phyloP scores from a whole-genome alignment of 2,888 invertebrate species.

The Drosophila mettleri region DNA sequence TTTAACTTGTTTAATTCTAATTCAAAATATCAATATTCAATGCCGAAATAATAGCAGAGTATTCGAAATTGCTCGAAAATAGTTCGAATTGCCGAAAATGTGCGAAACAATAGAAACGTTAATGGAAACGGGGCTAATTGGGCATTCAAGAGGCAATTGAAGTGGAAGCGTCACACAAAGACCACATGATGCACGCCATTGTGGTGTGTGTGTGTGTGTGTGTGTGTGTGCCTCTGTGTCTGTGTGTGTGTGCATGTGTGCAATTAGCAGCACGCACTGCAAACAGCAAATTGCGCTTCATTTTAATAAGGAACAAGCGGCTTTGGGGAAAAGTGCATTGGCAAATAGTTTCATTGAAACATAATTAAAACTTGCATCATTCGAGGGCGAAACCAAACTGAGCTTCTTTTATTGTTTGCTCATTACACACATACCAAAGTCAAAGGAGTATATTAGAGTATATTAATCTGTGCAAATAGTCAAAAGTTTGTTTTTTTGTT shows the following conservation, averaged over 20 bases:
- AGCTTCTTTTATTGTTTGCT: too few species aligned
- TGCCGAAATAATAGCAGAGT: background rate
- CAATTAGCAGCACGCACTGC: background rate
- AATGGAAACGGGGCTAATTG: constrained; percentile 9
- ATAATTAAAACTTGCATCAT: constrained; percentile 7
- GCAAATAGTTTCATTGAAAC: background rate
- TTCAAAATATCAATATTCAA: too few species aligned
- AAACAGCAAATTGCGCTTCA: constrained; percentile 1
- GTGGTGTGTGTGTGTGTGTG: background rate
- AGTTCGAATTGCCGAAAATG: constrained; percentile 19
- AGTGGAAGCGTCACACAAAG: constrained; percentile 28
- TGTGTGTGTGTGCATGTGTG: constrained; percentile 5
- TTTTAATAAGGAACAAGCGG: constrained; percentile 2
- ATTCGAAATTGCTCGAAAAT: constrained; percentile 28
- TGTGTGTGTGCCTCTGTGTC: constrained; percentile 6
- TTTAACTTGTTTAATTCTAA: too few species aligned
- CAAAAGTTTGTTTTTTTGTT: too few species aligned
- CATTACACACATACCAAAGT: too few species aligned
- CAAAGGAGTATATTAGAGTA: background rate
- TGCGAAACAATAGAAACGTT: constrained; percentile 50
- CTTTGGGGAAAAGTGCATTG: background rate
- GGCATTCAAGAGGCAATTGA: background rate
- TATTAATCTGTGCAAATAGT: too few species aligned
- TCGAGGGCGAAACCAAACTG: constrained; percentile 37
- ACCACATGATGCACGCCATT: constrained; percentile 45